A percentile compares a stretch with the other conserved stretches of the same genome.
Evolutionary conservation across 2,113 vertebrate species (phyloP).

Genomic region (Paracyprichromis sp.): DNA sequence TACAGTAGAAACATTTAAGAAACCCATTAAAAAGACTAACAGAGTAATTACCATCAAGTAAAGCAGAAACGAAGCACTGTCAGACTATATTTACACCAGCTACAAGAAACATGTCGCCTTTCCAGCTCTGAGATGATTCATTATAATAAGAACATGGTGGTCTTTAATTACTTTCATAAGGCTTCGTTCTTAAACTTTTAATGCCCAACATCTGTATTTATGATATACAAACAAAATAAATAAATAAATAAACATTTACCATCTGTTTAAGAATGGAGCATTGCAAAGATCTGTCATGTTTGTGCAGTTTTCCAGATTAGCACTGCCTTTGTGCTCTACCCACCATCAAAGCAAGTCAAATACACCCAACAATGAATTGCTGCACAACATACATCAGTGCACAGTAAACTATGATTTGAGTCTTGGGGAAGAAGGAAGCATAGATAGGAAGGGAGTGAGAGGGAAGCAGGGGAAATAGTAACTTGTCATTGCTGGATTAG

Average conservation of each 20-base stretch:
- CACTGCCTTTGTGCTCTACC: neutral
- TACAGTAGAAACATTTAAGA: neutral
- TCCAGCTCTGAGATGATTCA: neutral
- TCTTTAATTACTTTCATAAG: neutral
- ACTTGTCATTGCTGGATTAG: conserved; percentile 58
- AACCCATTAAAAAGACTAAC: neutral
- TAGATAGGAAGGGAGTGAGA: neutral
- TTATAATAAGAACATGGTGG: neutral
- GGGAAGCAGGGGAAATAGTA: conserved; percentile 12
- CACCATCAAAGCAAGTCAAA: neutral
- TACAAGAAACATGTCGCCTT: neutral
- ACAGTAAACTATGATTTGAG: conserved; percentile 22
- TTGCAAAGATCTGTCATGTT: neutral
- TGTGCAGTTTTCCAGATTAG: neutral
- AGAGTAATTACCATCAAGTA: neutral
- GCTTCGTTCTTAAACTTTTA: neutral
- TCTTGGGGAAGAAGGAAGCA: neutral
- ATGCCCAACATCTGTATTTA: neutral
- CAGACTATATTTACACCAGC: neutral
- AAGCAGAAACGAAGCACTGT: neutral
- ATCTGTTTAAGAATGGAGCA: neutral
- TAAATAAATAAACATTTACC: neutral
- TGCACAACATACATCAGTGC: neutral
- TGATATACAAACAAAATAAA: neutral
- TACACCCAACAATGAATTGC: neutral